A percentile compares a stretch with the other conserved stretches of the same genome.
These are phyloP conservation scores for Daboia siamensis DNA, from an alignment of 2,113 vertebrate species.

Conservation along the genomic window DNA sequence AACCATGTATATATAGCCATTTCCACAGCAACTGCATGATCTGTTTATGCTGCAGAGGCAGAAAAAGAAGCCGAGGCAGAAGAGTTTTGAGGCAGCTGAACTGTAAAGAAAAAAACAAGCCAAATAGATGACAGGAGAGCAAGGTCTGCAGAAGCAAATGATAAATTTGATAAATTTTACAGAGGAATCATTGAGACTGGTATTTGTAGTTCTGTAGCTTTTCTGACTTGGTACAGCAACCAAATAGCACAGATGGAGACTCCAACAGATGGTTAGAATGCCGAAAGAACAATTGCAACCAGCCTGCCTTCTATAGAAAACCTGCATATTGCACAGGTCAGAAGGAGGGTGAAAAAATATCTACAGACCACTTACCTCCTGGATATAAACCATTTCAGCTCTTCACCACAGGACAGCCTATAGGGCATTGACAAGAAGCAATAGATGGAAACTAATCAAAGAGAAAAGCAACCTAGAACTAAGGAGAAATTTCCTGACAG, in stretches of 20 bases:
- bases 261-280: not conserved
- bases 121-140: not conserved
- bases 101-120: not conserved
- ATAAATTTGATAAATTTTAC: not conserved
- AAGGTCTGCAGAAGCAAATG: not conserved
- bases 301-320: not conserved
- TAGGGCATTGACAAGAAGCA: not conserved
- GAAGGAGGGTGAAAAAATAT: not conserved
- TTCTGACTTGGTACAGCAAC: not conserved
- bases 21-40: not conserved
- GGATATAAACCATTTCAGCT: not conserved
- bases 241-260: not conserved
- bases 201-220: not conserved
- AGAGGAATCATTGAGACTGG: not conserved
- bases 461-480: no score
- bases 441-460: no score
- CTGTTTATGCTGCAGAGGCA: not conserved
- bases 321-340: not conserved
- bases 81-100: not conserved
- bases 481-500: no score
- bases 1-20: not conserved
- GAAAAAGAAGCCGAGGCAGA: not conserved
- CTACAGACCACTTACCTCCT: not conserved
- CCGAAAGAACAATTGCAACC: not conserved
- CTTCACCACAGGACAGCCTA: no score